These are phyloP conservation scores for Procambarus clarkii DNA, from an alignment of 1,140 invertebrate species.

Conservation along the genomic window DNA sequence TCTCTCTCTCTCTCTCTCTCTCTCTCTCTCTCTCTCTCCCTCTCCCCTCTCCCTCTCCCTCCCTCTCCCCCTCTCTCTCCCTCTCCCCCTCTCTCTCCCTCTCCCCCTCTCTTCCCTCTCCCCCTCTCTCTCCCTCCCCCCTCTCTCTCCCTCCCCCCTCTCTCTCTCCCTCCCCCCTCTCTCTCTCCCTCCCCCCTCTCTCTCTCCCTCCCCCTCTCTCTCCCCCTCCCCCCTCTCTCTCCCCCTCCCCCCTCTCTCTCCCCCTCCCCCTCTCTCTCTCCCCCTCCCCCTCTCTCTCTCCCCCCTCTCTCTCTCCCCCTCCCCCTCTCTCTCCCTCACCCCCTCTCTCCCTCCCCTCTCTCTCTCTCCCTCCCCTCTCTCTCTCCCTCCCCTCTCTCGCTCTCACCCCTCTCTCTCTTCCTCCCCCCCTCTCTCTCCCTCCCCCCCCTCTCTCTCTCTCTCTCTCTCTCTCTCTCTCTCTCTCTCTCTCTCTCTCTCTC, in stretches of 20 bases:
- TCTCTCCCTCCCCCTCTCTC: neutral
- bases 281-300: neutral
- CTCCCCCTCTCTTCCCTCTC: neutral
- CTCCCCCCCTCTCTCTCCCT: neutral
- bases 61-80: too few relatives aligned
- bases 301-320: neutral
- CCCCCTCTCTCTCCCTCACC: neutral
- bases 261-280: neutral
- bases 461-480: neutral
- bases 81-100: neutral
- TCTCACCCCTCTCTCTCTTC: neutral
- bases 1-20: neutral
- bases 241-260: neutral
- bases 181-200: neutral
- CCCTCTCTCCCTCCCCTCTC: neutral
- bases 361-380: neutral
- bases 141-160: neutral
- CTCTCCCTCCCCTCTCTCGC: too few relatives aligned
- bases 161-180: neutral
- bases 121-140: neutral
- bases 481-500: neutral
- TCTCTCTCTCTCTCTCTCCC: too few relatives aligned
- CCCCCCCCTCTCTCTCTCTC: neutral
- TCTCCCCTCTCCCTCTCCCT: too few relatives aligned
- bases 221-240: neutral